Conservation (phyloP, 2,113 vertebrate species). For the Corvus cornix region DNA sequence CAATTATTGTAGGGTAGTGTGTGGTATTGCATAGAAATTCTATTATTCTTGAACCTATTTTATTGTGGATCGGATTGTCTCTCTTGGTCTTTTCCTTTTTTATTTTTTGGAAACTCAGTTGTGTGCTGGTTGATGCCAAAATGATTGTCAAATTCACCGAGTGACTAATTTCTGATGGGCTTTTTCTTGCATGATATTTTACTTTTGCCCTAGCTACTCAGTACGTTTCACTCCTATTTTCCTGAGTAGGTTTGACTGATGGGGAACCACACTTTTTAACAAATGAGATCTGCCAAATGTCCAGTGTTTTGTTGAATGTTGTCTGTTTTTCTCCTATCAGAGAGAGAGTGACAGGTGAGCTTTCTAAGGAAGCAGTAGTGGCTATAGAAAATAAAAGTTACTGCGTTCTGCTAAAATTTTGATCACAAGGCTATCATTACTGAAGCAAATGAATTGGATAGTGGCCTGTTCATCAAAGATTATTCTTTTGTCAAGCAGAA, state of each 20-base stretch:
- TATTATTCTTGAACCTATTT: background rate
- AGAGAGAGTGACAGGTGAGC: background rate
- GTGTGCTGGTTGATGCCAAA: background rate
- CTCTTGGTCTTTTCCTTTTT: background rate
- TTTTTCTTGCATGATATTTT: background rate
- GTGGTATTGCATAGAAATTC: background rate
- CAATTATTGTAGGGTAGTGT: background rate
- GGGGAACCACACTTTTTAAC: background rate
- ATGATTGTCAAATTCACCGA: background rate
- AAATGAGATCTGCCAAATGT: background rate
- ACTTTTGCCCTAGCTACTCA: background rate
- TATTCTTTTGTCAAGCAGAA: background rate
- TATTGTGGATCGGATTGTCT: background rate
- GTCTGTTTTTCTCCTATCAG: background rate
- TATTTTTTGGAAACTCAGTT: background rate
- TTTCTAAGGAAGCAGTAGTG: background rate
- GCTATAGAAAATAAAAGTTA: background rate
- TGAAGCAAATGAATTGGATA: background rate
- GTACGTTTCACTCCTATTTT: background rate
- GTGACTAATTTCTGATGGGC: background rate
- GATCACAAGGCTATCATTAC: background rate
- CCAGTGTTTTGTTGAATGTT: background rate
- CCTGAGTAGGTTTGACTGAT: background rate
- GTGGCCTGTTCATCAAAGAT: background rate
- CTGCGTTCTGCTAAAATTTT: background rate